These are phyloP conservation scores for Cosmopolites sordidus DNA, from an alignment of 2,888 invertebrate species.

Conservation along the genomic window DNA sequence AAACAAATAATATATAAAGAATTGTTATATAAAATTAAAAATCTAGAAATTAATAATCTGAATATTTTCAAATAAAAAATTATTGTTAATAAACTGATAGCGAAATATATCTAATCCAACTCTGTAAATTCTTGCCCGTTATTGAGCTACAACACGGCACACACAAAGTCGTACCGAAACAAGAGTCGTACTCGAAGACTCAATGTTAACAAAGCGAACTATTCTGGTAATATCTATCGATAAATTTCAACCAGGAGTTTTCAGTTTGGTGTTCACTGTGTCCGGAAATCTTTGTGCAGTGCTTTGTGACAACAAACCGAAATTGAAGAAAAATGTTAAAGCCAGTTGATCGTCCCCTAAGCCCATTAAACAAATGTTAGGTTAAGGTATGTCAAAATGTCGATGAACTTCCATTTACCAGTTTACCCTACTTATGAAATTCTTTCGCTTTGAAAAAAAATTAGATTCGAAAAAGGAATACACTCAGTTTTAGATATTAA, in stretches of 20 bases:
- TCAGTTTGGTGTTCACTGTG: constrained; percentile 8
- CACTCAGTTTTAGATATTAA: no score
- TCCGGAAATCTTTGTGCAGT: constrained; percentile 7
- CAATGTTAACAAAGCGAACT: constrained; percentile 27
- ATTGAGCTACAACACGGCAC: constrained; percentile 20
- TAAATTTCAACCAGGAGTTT: constrained; percentile 8
- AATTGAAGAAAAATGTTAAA: constrained; percentile 16
- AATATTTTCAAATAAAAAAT: no score
- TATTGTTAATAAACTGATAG: background rate
- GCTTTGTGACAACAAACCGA: background rate
- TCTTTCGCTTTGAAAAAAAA: constrained; percentile 11
- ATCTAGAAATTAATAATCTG: no score
- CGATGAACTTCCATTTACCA: constrained; percentile 41
- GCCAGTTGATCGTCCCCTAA: constrained; percentile 13
- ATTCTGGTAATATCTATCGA: constrained; percentile 21
- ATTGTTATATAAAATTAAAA: no score
- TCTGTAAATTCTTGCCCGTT: constrained; percentile 26
- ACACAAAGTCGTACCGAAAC: constrained; percentile 24
- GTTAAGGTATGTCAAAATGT: constrained; percentile 45
- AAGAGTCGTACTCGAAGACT: constrained; percentile 18
- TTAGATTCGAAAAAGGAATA: background rate
- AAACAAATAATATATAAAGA: no score
- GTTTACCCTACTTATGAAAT: constrained; percentile 34
- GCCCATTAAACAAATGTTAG: constrained; percentile 33
- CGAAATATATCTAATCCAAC: constrained; percentile 10